Evolutionary conservation across 1,140 invertebrate genomes (phyloP).

Genomic region (Bactericera cockerelli): DNA sequence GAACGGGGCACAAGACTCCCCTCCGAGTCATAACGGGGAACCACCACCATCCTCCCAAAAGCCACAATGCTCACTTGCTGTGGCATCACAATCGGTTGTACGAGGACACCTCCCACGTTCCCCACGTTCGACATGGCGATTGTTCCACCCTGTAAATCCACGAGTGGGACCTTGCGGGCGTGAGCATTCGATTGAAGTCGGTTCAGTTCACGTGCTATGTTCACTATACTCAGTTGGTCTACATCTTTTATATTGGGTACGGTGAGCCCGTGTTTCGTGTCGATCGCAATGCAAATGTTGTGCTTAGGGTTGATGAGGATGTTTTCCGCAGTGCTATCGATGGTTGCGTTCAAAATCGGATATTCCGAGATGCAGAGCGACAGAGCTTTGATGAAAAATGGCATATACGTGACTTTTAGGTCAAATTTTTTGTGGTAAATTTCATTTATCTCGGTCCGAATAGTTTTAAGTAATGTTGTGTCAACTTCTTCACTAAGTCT

Average conservation of each 20-base stretch:
- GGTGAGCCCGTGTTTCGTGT: slow-evolving; percentile 80
- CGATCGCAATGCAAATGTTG: slow-evolving; percentile 96
- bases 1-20: slow-evolving; percentile 55
- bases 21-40: slow-evolving; percentile 63
- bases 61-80: slow-evolving; percentile 93
- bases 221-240: slow-evolving; percentile 60
- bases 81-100: slow-evolving; percentile 78
- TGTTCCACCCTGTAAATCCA: slow-evolving; percentile 79
- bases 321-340: slow-evolving; percentile 67
- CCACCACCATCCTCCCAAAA: slow-evolving; percentile 67
- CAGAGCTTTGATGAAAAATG: slow-evolving; percentile 92
- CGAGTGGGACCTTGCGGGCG: slow-evolving; percentile 49
- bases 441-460: slow-evolving; percentile 52
- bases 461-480: slow-evolving; percentile 56
- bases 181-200: slow-evolving; percentile 58
- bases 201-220: slow-evolving; percentile 75
- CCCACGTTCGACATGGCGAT: slow-evolving; percentile 97
- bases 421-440: slow-evolving; percentile 41
- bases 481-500: slow-evolving; percentile 77
- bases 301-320: slow-evolving; percentile 70
- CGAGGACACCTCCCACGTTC: slow-evolving; percentile 89
- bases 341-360: slow-evolving; percentile 77
- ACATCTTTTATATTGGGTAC: slow-evolving; percentile 98
- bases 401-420: slow-evolving; percentile 80
- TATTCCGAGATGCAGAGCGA: slow-evolving; percentile 67